Percentiles rank a stretch among this genome's conserved stretches.
Evolutionary conservation across 2,113 vertebrate species (phyloP).

Genomic region (Calidris pygmaea): DNA sequence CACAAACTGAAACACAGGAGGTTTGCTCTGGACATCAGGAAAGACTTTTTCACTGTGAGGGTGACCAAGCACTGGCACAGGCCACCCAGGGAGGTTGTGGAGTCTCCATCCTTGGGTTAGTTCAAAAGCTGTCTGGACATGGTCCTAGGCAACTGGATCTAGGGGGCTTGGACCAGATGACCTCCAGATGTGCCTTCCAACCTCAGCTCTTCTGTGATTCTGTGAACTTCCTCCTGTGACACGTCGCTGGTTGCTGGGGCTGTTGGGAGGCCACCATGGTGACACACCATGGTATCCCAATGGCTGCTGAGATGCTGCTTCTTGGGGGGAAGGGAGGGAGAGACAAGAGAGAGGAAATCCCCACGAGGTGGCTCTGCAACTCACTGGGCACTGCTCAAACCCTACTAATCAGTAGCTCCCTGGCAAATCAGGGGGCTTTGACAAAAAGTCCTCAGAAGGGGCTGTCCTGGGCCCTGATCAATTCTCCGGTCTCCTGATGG

Average conservation of each 20-base stretch:
- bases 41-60: not conserved
- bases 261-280: rapidly evolving
- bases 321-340: not conserved
- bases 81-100: not conserved
- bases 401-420: not conserved
- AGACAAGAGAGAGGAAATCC: not conserved
- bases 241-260: not conserved
- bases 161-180: not conserved
- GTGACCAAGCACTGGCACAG: not conserved
- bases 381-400: not conserved
- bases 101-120: not conserved
- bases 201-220: not conserved
- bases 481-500: not conserved
- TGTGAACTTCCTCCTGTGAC: not conserved
- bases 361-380: not conserved
- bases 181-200: not conserved
- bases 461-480: not conserved
- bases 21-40: not conserved
- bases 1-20: not conserved
- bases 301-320: not conserved
- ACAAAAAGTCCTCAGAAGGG: not conserved
- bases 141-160: not conserved
- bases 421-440: not conserved
- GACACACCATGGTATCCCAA: not conserved
- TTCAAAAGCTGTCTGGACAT: not conserved